These are phyloP conservation scores for Hycleus phaleratus DNA, from an alignment of 1,140 invertebrate species.

Conservation along the genomic window DNA sequence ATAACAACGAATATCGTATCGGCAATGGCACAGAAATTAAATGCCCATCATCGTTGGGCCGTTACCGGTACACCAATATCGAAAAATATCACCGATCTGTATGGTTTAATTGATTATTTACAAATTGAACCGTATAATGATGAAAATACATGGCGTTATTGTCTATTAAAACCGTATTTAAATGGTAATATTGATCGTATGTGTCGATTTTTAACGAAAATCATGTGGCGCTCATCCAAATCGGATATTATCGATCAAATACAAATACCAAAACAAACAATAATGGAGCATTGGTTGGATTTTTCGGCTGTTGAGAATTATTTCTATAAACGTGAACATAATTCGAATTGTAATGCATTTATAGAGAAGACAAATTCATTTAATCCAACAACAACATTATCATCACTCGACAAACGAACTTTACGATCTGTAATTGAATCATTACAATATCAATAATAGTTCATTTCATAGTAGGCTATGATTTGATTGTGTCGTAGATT, in stretches of 20 bases:
- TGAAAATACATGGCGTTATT: slow-evolving; percentile 46
- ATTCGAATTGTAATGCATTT: slow-evolving; percentile 33
- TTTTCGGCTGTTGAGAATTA: slow-evolving; percentile 48
- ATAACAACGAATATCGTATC: slow-evolving; percentile 48
- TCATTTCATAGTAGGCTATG: no score
- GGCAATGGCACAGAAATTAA: slow-evolving; percentile 55
- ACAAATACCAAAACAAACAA: slow-evolving; percentile 45
- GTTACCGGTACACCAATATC: slow-evolving; percentile 72
- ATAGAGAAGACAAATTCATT: slow-evolving; percentile 23
- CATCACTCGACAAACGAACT: slow-evolving; percentile 30
- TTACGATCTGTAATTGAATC: slow-evolving; percentile 6
- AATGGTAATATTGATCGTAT: slow-evolving; percentile 44
- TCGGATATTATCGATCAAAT: slow-evolving; percentile 51
- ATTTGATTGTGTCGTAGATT: no score
- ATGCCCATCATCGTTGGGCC: slow-evolving; percentile 63
- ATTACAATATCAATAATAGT: no score
- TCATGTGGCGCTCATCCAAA: slow-evolving; percentile 66
- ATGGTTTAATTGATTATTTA: slow-evolving; percentile 63
- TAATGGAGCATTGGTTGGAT: slow-evolving; percentile 40
- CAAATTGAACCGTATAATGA: slow-evolving; percentile 52
- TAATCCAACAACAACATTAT: slow-evolving; percentile 28
- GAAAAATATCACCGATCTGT: slow-evolving; percentile 53
- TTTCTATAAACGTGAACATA: slow-evolving; percentile 47
- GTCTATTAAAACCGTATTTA: slow-evolving; percentile 51
- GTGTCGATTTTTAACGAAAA: slow-evolving; percentile 47